Evolutionary conservation across 1,140 invertebrate species (phyloP), one percentile per base, ranked within the genome.

Genomic region (Zophobas atratus): DNA sequence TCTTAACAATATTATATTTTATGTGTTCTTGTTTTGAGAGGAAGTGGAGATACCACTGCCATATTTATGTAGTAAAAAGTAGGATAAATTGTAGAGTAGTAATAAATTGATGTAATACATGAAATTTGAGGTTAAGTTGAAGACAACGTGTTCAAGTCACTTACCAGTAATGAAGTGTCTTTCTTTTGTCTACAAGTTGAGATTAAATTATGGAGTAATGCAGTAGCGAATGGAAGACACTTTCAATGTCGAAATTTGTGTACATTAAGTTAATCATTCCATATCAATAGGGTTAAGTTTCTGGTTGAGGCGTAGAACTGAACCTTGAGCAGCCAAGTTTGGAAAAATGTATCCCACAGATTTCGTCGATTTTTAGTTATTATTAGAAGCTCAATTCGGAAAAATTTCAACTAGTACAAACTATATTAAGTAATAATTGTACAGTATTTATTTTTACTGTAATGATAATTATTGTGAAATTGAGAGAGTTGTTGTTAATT

Each of bases 371-470:
- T 51, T 51, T 67, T 34, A 32, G 20, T 43, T 33, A 20, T 67
- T 36, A 38, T 60, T 38, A 43, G 39, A 67, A 67, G 60, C 60
- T 67, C 60, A 67, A 67, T 67, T 63, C 32, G n/a, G 39, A 67
- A 8, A 67, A 41, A n/a, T 67, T 67, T 57, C 2, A 32, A 67
- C 39, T 43, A 67, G 60, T 67, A 67, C 60, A 67, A 67, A 67
- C 6, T 67, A 67, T 43, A 43, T 43, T 43, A 60, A 60, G 56
- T 60, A 67, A 43, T 67, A 33, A 46, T 63, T 67, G 60, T 67
- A 67, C 60, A 67, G 60, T 67, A 67, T 67, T 67, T 67, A 67
- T 67, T 67, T 67, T 67, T 67, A 43, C 60, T 67, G 60, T 67
- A 67, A 46, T 63, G 39, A 46, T 3, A 8, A 63, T 63, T 63